Evolutionary conservation across 2,888 invertebrate species (phyloP).

Genomic region (Spodoptera picta): DNA sequence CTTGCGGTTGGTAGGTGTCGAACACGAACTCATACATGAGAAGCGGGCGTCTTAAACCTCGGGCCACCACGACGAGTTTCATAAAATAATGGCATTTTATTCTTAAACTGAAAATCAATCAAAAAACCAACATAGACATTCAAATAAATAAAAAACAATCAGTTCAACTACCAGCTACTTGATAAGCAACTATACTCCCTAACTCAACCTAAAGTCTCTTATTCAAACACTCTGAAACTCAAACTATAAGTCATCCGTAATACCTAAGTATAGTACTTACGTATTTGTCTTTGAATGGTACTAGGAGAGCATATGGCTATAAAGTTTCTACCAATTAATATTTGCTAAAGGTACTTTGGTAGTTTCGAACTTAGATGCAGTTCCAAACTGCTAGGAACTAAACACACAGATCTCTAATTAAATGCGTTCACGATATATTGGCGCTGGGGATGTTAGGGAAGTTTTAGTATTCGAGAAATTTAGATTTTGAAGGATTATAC

Average conservation of each 20-base stretch:
- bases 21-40: too few species aligned
- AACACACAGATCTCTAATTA: constrained; percentile 60
- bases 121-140: not conserved
- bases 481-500: too few species aligned
- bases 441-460: constrained; percentile 1
- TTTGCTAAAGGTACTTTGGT: constrained; percentile 77
- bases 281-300: constrained; percentile 74
- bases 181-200: constrained; percentile 21
- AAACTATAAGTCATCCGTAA: constrained; percentile 66
- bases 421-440: constrained; percentile 51
- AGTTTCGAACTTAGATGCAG: constrained; percentile 72
- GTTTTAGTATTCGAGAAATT: not conserved
- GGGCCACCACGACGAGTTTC: too few species aligned
- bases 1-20: too few species aligned
- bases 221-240: constrained; percentile 61
- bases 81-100: too few species aligned
- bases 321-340: constrained; percentile 76
- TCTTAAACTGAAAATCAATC: not conserved
- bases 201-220: constrained; percentile 43
- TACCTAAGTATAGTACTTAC: constrained; percentile 58
- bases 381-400: constrained; percentile 60
- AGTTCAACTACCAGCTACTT: constrained; percentile 5
- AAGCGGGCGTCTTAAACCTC: too few species aligned
- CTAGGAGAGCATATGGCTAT: constrained; percentile 63
- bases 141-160: constrained; percentile 1